Evolutionary conservation across 2,888 invertebrate species (phyloP), one percentile per base, ranked within the genome.

Genomic region (Cosmorhoe ocellata): DNA sequence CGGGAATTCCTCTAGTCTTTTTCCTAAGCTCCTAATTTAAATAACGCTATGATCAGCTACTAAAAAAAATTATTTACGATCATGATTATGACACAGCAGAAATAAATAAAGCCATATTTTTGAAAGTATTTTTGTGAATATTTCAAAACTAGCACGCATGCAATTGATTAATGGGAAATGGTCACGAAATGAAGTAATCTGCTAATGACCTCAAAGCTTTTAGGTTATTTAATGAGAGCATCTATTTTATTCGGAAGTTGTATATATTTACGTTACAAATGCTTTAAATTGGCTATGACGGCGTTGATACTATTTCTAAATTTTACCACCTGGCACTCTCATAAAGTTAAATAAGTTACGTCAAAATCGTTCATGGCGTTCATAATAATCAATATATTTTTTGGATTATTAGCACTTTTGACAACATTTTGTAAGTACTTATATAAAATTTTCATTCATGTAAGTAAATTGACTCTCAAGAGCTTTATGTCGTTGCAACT

Each of bases 121-220:
- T 67, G 46, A 51, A 66, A 62, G 63, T 65, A 68, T 73, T 74
- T 76, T 71, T 71, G 76, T 76, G 65, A 68, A 67, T 61, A 71
- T 66, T 76, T 70, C 61, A 61, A 65, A 74, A 72, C 61, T 60
- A 58, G 63, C 79, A 78, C 76, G 79, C 79, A 76, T 74, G 67
- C 27, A 48, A 9, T 57, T 64, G 67, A 79, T 76, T 76, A 71
- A 82, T 58, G 49, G 8, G 7, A 9, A 14, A 36, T 50, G 51
- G 65, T 74, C 83, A 84, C 81, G 84, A 75, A 51, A 80, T 51
- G 33, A 57, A 69, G 75, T 74, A 78, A 79, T 80, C 74, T 77
- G 70, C 76, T 81, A 81, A 82, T 83, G 71, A 75, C 66, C 61
- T 53, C 65, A 73, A 70, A 66, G 71, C 74, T 75, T 76, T 72